These are phyloP conservation scores for Gadus macrocephalus DNA, from an alignment of 2,113 vertebrate species.

Conservation along the genomic window DNA sequence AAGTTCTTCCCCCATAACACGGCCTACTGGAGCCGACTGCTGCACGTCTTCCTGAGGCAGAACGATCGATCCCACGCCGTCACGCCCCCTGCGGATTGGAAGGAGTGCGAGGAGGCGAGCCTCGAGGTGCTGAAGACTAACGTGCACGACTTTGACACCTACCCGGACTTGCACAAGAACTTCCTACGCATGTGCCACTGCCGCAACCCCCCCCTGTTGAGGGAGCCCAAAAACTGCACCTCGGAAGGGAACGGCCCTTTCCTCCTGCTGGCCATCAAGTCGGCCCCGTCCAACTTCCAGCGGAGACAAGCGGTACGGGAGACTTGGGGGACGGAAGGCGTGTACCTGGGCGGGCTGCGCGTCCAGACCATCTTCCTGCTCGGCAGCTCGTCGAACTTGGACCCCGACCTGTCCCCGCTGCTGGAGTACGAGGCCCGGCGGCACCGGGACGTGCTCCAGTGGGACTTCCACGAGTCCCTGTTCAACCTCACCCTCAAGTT, in stretches of 20 bases:
- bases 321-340: constrained; percentile 68
- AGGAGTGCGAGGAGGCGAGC: constrained; percentile 42
- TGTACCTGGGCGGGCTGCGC: constrained; percentile 19
- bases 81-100: background rate
- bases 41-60: constrained; percentile 36
- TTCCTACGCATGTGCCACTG: constrained; percentile 71
- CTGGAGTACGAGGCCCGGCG: constrained; percentile 61
- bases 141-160: constrained; percentile 61
- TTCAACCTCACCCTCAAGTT: constrained; percentile 74
- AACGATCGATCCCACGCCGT: background rate
- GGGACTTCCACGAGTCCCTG: constrained; percentile 75
- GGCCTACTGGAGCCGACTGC: constrained; percentile 69
- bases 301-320: constrained; percentile 66
- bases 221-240: constrained; percentile 65
- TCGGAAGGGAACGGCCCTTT: background rate
- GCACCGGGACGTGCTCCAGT: constrained; percentile 71
- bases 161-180: constrained; percentile 45
- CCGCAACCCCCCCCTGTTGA: constrained; percentile 56
- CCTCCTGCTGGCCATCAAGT: constrained; percentile 75
- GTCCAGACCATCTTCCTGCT: constrained; percentile 71
- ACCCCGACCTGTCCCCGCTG: constrained; percentile 55
- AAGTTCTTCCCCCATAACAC: constrained; percentile 46
- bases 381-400: constrained; percentile 48
- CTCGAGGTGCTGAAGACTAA: constrained; percentile 55
- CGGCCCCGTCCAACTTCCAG: constrained; percentile 60